phyloP scores from a whole-genome alignment of 2,888 invertebrate genomes.

The Apocheima hispidaria region DNA sequence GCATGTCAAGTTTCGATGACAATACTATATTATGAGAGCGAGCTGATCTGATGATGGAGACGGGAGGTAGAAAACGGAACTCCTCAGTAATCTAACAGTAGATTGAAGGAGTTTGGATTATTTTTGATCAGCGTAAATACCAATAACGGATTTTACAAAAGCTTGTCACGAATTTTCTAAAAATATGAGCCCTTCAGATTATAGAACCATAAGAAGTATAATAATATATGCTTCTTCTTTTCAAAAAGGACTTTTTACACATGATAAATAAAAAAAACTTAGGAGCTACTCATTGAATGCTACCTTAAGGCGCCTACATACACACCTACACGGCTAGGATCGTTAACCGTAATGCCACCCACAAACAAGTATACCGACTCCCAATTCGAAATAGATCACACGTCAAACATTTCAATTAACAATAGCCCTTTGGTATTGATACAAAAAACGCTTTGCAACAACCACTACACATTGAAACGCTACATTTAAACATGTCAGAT shows the following conservation, averaged over 20 bases:
- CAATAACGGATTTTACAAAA: too few species aligned
- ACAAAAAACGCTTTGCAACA: slow-evolving; percentile 46
- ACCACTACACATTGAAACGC: not conserved
- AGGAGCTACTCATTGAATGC: slow-evolving; percentile 23
- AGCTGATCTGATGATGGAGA: too few species aligned
- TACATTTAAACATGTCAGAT: slow-evolving; percentile 5
- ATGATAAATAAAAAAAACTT: slow-evolving; percentile 6
- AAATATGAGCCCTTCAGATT: not conserved
- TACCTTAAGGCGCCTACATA: slow-evolving; percentile 45
- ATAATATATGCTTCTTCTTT: not conserved
- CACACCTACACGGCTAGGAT: slow-evolving; percentile 29
- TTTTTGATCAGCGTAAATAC: too few species aligned
- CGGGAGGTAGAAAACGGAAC: too few species aligned
- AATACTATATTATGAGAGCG: too few species aligned
- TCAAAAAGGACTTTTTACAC: slow-evolving; percentile 3
- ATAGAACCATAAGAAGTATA: too few species aligned
- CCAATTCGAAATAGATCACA: slow-evolving; percentile 59
- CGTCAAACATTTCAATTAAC: slow-evolving; percentile 69
- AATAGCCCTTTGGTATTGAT: slow-evolving; percentile 57
- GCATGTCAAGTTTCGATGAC: too few species aligned
- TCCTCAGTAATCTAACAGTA: too few species aligned
- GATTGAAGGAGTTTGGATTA: too few species aligned
- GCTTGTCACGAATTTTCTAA: too few species aligned
- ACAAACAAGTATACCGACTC: slow-evolving; percentile 49
- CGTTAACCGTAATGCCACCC: slow-evolving; percentile 54